Base-by-base conservation (phyloP, 2,888 invertebrate genomes). In the Protophormia terraenovae region DNA sequence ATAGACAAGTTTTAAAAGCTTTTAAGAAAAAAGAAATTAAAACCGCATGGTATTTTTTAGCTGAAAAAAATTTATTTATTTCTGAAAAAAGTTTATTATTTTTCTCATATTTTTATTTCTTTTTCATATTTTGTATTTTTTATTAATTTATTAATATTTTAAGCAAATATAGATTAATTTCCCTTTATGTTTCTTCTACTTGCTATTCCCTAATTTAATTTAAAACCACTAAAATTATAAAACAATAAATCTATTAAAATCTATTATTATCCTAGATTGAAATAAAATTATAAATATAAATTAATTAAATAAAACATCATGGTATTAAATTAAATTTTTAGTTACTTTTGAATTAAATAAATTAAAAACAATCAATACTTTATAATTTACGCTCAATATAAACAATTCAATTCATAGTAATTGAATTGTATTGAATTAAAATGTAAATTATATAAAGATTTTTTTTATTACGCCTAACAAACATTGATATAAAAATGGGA, bases 341-440 rank as follows among this genome's bases (percentile, higher is more conserved):
- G 16, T 50, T 29, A 50, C 19, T 60, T 62, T n/a, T 27, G 53
- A 75, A 79, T 64, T 50, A 80, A 84, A 80, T 71, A 29, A 71
- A 76, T 66, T 71, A 66, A 64, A 80, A 79, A 83, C 73, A 83
- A 79, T 83, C 83, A 75, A 75, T 75, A 64, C 22, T 76, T 19
- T n/a, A 75, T 64, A 80, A 62, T 64, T 75, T 66, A 80, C 75
- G 50, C 7, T 29, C 69, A 79, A 66, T 71, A 55, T 55, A 55
- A 60, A 72, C 6, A 55, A 47, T 50, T n/a, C n/a, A n/a, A n/a
- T 73, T 60, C 1, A 62, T 62, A 50, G 47, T 60, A 69, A 69
- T 47, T 66, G 55, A 80, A 80, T 80, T 80, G 45, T 32, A 55
- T 58, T 64, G n/a, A 72, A 72, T 64, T 64, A 72, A 79, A 71